Conservation (phyloP, 2,888 invertebrate genomes). For the Nomada goodeniana region DNA sequence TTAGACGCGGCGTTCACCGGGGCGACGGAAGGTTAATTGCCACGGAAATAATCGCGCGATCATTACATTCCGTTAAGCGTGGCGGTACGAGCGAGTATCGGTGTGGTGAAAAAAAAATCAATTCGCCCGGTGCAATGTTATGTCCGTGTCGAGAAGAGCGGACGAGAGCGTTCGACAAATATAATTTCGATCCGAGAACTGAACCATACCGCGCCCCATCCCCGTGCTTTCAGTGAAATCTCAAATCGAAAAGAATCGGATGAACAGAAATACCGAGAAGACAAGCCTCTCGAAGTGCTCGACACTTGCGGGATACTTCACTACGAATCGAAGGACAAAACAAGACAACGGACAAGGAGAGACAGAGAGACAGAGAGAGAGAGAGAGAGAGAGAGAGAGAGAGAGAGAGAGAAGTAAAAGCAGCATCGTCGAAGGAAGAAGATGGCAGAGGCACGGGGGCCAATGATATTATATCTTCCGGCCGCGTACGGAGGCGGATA, state of each 20-base stretch:
- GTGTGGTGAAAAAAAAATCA: no score
- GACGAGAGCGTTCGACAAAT: no score
- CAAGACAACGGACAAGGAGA: not conserved
- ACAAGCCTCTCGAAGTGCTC: not conserved
- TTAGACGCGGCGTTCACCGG: constrained; percentile 6
- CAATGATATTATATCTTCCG: constrained; percentile 47
- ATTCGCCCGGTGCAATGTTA: no score
- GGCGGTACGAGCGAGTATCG: no score
- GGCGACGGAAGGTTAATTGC: constrained; percentile 18
- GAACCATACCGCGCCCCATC: no score
- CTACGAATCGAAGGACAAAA: not conserved
- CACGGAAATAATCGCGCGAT: not conserved
- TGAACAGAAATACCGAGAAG: not conserved
- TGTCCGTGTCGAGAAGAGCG: no score
- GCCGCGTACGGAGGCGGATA: constrained; percentile 42
- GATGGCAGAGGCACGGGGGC: constrained; percentile 1
- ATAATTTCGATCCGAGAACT: no score
- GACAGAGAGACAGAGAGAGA: not conserved
- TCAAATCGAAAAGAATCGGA: not conserved
- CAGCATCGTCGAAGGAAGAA: constrained; percentile 3
- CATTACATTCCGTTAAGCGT: no score
- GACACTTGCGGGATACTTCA: not conserved
- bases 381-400: not conserved
- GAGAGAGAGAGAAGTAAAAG: not conserved
- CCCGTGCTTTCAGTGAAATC: not conserved